Percentiles rank a stretch among this genome's conserved stretches.
Evolutionary conservation across 1,140 invertebrate genomes (phyloP).

Genomic region (Lepidurus arcticus): DNA sequence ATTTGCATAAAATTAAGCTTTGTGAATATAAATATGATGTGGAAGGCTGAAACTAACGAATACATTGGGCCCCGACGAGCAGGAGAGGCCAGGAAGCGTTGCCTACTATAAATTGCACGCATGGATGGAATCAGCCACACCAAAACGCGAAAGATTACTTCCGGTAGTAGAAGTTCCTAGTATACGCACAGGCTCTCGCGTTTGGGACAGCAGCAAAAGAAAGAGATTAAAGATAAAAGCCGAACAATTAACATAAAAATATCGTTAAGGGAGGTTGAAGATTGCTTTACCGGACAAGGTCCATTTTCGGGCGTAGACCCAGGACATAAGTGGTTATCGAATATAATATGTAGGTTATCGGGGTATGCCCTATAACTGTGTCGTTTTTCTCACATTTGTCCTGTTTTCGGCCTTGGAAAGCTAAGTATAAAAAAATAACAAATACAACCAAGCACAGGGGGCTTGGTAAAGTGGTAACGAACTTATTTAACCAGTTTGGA

Average conservation of each 20-base stretch:
- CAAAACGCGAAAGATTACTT: not conserved
- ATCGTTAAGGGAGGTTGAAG: not conserved
- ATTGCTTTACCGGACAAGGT: not conserved
- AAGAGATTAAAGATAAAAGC: not conserved
- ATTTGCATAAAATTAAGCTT: not conserved
- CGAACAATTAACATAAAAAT: not conserved
- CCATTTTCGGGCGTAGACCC: constrained; percentile 4
- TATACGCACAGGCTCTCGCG: not conserved
- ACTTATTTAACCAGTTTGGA: too few species aligned
- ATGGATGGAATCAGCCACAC: constrained; percentile 6
- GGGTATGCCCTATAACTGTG: not conserved
- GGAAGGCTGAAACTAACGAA: not conserved
- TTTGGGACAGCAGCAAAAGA: not conserved
- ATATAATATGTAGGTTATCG: not conserved
- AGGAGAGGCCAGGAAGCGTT: not conserved
- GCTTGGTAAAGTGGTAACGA: too few species aligned
- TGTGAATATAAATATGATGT: not conserved
- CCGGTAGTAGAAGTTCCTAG: not conserved
- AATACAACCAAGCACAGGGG: not conserved
- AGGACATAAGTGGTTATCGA: not conserved
- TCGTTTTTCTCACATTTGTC: not conserved
- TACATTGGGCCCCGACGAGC: not conserved
- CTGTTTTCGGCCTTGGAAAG: not conserved
- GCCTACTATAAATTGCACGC: constrained; percentile 3
- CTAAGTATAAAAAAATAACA: not conserved